Evolutionary conservation across 2,113 vertebrate species (phyloP).

Genomic region (Pitta sordida): DNA sequence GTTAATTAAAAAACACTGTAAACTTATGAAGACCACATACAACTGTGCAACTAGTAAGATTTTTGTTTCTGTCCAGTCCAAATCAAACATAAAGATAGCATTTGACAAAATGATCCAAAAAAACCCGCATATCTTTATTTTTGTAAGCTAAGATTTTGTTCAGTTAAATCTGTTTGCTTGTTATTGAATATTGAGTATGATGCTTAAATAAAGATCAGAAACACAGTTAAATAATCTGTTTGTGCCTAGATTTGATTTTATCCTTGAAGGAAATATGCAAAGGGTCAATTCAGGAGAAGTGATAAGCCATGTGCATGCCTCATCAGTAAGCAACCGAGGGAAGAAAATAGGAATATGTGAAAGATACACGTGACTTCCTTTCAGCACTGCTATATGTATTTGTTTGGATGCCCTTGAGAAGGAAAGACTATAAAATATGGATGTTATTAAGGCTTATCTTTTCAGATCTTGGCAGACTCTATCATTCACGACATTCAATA

Average conservation of each 20-base stretch:
- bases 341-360: background rate
- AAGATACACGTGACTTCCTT: background rate
- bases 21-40: background rate
- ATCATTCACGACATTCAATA: constrained; percentile 6
- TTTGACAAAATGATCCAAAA: background rate
- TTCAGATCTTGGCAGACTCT: constrained; percentile 3
- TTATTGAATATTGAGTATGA: background rate
- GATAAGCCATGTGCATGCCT: background rate
- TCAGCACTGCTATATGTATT: background rate
- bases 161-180: background rate
- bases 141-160: background rate
- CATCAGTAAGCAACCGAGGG: background rate
- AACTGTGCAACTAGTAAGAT: background rate
- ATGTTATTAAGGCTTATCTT: constrained; percentile 37
- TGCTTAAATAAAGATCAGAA: background rate
- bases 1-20: background rate
- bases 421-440: constrained; percentile 20
- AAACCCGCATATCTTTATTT: background rate
- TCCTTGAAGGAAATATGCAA: background rate
- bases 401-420: constrained; percentile 38
- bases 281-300: background rate
- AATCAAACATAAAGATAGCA: background rate
- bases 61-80: background rate
- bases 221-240: background rate
- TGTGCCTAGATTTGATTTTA: background rate